These are phyloP conservation scores for Anolis sagrei DNA, from an alignment of 2,113 vertebrate species.

Conservation along the genomic window DNA sequence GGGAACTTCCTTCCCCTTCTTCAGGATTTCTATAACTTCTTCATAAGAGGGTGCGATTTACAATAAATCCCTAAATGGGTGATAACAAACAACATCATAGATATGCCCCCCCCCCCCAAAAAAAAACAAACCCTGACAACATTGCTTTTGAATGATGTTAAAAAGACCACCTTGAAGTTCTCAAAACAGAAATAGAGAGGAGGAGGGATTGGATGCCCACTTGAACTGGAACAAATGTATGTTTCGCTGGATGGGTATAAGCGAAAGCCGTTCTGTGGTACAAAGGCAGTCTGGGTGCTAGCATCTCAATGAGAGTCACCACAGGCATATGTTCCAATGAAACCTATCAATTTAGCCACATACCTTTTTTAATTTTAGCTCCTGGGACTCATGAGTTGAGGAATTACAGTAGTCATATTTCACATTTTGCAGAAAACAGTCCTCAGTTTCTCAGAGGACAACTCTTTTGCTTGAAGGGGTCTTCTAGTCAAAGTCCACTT, in stretches of 20 bases:
- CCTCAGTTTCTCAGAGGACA: not conserved
- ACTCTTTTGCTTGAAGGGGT: not conserved
- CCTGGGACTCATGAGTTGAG: slow-evolving; percentile 1
- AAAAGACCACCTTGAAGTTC: not conserved
- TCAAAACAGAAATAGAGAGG: too few species aligned
- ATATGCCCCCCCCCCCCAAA: too few species aligned
- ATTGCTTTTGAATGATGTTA: not conserved
- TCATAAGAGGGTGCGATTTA: too few species aligned
- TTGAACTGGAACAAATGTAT: not conserved
- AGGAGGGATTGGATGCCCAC: not conserved
- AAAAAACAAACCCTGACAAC: not conserved
- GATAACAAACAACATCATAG: too few species aligned
- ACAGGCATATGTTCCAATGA: not conserved
- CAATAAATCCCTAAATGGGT: too few species aligned
- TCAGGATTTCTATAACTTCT: too few species aligned
- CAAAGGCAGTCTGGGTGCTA: not conserved
- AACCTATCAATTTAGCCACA: not conserved
- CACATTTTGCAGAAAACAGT: not conserved
- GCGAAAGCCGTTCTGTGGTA: not conserved
- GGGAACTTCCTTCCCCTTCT: too few species aligned
- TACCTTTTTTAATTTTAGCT: not conserved
- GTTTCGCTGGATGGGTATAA: not conserved
- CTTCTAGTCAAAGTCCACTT: not conserved
- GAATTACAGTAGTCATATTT: not conserved
- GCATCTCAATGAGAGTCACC: not conserved